phyloP scores from a whole-genome alignment of 2,797 vertebrate genomes.

The Lagorchestes hirsutus region DNA sequence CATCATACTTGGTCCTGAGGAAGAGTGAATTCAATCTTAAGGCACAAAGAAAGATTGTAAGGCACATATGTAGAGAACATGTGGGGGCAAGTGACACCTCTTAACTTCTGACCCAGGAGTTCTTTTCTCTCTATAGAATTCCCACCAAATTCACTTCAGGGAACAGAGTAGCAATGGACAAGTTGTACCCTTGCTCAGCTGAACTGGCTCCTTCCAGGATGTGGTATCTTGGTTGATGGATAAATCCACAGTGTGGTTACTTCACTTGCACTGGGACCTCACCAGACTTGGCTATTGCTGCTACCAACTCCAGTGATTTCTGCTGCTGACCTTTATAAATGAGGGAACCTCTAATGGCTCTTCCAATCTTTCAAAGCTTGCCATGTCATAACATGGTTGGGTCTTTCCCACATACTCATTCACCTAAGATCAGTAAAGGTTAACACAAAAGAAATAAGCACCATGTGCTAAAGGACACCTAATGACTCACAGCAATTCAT shows the following conservation, averaged over 20 bases:
- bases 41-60: not conserved
- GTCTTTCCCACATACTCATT: not conserved
- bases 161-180: not conserved
- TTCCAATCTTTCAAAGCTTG: not conserved
- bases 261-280: not conserved
- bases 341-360: not conserved
- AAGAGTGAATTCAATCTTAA: not conserved
- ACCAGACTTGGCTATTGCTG: no score
- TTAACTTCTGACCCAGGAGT: not conserved
- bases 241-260: not conserved
- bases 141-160: not conserved
- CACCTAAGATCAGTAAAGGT: not conserved
- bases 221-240: not conserved
- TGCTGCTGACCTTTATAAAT: not conserved
- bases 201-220: not conserved
- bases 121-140: not conserved
- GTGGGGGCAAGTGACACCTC: no score
- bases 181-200: not conserved
- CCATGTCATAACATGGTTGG: not conserved
- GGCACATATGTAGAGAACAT: not conserved
- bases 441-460: not conserved
- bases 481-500: not conserved
- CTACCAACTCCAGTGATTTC: no score
- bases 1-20: not conserved
- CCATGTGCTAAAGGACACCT: not conserved